Conservation (phyloP, 2,797 vertebrate genomes). For the Sebastes oblongus region DNA sequence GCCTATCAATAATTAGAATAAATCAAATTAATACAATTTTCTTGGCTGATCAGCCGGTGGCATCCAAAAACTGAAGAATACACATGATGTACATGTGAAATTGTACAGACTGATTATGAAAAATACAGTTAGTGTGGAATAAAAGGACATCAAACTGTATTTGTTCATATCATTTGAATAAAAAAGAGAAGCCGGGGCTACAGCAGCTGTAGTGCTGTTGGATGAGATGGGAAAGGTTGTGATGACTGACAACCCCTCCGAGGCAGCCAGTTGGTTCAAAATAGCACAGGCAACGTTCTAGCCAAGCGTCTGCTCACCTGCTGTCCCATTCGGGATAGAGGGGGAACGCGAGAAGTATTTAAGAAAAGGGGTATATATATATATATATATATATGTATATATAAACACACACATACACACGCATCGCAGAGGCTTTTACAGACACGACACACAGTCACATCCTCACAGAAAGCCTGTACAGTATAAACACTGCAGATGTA, state of each 20-base stretch:
- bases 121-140: slow-evolving; percentile 76
- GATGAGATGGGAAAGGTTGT: slow-evolving; percentile 80
- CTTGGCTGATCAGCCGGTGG: slow-evolving; percentile 51
- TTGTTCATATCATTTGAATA: slow-evolving; percentile 71
- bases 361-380: slow-evolving; percentile 76
- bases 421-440: slow-evolving; percentile 43
- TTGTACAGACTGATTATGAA: slow-evolving; percentile 64
- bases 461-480: slow-evolving; percentile 31
- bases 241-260: slow-evolving; percentile 80
- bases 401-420: slow-evolving; percentile 45
- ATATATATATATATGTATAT: slow-evolving; percentile 3
- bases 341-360: slow-evolving; percentile 82
- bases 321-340: slow-evolving; percentile 86
- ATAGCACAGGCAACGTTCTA: slow-evolving; percentile 79
- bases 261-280: slow-evolving; percentile 77
- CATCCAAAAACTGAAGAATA: slow-evolving; percentile 62
- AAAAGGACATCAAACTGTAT: slow-evolving; percentile 71
- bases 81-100: slow-evolving; percentile 52
- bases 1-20: slow-evolving; percentile 9
- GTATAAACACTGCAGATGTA: not conserved
- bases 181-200: slow-evolving; percentile 68
- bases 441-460: slow-evolving; percentile 42
- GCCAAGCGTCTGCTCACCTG: slow-evolving; percentile 88
- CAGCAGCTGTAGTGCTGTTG: slow-evolving; percentile 65
- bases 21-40: slow-evolving; percentile 32